Percentiles rank a stretch among this genome's conserved stretches.
phyloP scores from a whole-genome alignment of 2,888 invertebrate genomes.

The Sthenelais limicola region DNA sequence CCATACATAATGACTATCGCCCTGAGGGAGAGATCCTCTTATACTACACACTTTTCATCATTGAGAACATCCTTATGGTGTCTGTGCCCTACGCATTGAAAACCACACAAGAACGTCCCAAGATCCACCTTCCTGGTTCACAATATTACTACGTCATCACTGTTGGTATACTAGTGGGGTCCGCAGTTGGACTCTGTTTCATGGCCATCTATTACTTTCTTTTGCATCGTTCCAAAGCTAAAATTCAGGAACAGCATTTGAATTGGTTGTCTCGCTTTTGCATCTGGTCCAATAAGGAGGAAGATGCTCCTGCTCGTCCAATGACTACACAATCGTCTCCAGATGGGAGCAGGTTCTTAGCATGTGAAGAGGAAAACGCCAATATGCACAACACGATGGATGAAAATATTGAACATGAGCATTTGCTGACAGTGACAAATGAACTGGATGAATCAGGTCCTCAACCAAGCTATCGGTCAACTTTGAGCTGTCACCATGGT shows the following conservation, averaged over 20 bases:
- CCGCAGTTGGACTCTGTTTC: conserved; percentile 43
- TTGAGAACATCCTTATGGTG: conserved; percentile 51
- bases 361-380: conserved; percentile 1
- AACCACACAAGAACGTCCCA: neutral
- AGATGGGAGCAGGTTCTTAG: conserved; percentile 18
- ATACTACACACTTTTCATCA: conserved; percentile 44
- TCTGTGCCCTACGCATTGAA: conserved; percentile 37
- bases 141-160: conserved; percentile 41
- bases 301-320: conserved; percentile 19
- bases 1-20: conserved; percentile 48
- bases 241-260: conserved; percentile 44
- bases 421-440: conserved; percentile 10
- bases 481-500: conserved; percentile 16
- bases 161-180: conserved; percentile 36
- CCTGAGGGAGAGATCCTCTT: conserved; percentile 49
- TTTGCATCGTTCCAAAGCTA: conserved; percentile 41
- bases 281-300: conserved; percentile 39
- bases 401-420: conserved; percentile 27
- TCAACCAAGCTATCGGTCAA: neutral
- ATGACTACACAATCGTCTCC: conserved; percentile 26
- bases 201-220: conserved; percentile 47
- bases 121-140: conserved; percentile 22
- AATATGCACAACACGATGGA: neutral
- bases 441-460: conserved; percentile 18
- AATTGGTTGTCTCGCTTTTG: conserved; percentile 42